Conservation (phyloP, 2,888 invertebrate species). For the Antheraea yamamai region DNA sequence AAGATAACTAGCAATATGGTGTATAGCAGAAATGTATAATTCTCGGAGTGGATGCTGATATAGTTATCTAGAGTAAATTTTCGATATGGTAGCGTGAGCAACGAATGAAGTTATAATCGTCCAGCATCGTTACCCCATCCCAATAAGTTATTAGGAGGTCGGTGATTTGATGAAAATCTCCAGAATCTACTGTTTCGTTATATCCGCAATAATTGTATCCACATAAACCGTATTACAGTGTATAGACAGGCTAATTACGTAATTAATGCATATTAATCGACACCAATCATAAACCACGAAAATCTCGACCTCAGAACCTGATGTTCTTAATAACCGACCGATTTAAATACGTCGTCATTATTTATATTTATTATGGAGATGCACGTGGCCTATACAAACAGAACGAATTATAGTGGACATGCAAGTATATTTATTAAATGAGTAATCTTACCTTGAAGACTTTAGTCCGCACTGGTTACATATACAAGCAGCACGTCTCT, state of each 20-base stretch:
- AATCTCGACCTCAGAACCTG: background rate
- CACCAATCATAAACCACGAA: background rate
- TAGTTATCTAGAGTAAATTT: too few species aligned
- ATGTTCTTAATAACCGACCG: background rate
- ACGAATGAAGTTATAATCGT: too few species aligned
- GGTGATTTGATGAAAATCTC: too few species aligned
- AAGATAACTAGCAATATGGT: too few species aligned
- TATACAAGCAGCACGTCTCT: conserved; percentile 32
- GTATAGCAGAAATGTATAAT: too few species aligned
- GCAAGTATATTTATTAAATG: conserved; percentile 16
- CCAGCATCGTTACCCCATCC: too few species aligned
- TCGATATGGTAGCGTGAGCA: too few species aligned
- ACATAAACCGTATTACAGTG: background rate
- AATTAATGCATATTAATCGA: background rate
- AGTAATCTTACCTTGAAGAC: conserved; percentile 20
- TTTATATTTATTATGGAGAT: background rate
- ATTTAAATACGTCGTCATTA: background rate
- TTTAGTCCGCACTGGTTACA: conserved; percentile 39
- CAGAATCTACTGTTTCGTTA: too few species aligned
- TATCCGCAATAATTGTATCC: too few species aligned
- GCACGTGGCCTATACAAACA: conserved; percentile 34
- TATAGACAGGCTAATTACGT: background rate
- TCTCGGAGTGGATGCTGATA: too few species aligned
- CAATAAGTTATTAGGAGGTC: too few species aligned
- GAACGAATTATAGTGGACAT: conserved; percentile 22